Base-by-base conservation (phyloP, 2,888 invertebrate species). In the Ormyrus labotus region DNA sequence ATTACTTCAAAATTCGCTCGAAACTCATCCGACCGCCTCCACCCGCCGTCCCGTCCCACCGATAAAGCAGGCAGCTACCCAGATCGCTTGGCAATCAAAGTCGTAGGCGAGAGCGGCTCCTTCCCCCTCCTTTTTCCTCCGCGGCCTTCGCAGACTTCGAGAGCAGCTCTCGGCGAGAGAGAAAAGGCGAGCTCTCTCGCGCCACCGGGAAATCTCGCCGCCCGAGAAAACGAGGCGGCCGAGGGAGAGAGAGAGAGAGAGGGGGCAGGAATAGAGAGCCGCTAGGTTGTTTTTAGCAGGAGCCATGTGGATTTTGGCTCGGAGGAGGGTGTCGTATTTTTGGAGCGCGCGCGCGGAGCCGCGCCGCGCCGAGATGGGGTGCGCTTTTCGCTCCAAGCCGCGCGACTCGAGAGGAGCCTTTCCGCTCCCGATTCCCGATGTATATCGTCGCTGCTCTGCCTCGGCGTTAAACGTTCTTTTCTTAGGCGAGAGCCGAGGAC, bases 271-370 rank as follows among this genome's bases (percentile, higher is more conserved):
- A 19, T 19, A 19, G 19, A 19, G 19, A 19, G 64, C n/a, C 61
- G 13, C 51, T n/a, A 74, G 69, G 78, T 81, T 81, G 81, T 81
- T 81, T 81, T 81, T 81, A 81, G 81, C 78, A 63, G 75, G 65
- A 81, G 78, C 78, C 78, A 78, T 78, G 81, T 81, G 81, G 78
- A 81, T 76, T 81, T 81, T 81, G 81, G 81, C 78, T 78, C 81
- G 78, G 75, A 72, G 81, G 75, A 78, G 78, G 81, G 78, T 81
- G 81, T 72, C 53, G 71, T 81, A 81, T 81, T 81, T 81, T 81
- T 81, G 75, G 81, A 75, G 57, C 69, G 7, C 61, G 63, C 57
- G 61, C 58, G 48, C 13, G 19, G 19, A 19, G 19, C 19, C 19
- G 19, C 19, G 19, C 19, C 19, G 19, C 19, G 19, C 19, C 19